phyloP scores from a whole-genome alignment of 2,888 invertebrate species.

The Allygus modestus region DNA sequence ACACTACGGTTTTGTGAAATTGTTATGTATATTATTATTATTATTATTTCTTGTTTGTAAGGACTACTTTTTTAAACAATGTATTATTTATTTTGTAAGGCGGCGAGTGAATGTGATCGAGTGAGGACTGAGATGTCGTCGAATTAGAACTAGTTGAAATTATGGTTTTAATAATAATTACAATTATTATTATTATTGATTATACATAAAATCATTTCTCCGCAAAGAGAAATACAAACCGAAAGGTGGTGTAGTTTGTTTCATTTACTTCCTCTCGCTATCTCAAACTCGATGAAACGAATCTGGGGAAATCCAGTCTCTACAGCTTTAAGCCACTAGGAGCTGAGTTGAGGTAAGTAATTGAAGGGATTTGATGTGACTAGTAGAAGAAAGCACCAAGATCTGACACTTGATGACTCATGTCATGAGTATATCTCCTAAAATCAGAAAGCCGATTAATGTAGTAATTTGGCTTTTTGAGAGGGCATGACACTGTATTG shows the following conservation, averaged over 20 bases:
- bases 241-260: conserved; percentile 51
- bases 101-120: conserved; percentile 50
- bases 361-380: too few species aligned
- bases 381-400: too few species aligned
- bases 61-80: conserved; percentile 58
- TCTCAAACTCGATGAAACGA: too few species aligned
- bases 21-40: conserved; percentile 60
- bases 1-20: conserved; percentile 54
- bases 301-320: too few species aligned
- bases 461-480: too few species aligned
- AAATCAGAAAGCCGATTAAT: too few species aligned
- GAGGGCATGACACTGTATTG: too few species aligned
- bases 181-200: conserved; percentile 62
- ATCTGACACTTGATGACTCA: too few species aligned
- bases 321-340: too few species aligned
- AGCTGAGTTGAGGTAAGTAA: too few species aligned
- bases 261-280: background rate
- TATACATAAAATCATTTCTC: conserved; percentile 63
- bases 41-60: conserved; percentile 54
- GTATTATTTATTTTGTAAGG: conserved; percentile 62
- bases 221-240: conserved; percentile 57
- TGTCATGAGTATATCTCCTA: too few species aligned
- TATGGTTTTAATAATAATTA: conserved; percentile 63
- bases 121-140: conserved; percentile 48
- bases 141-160: conserved; percentile 56